Evolutionary conservation across 2,797 vertebrate genomes (phyloP), one percentile per base, ranked within the genome.

Genomic region (Spheniscus humboldti): DNA sequence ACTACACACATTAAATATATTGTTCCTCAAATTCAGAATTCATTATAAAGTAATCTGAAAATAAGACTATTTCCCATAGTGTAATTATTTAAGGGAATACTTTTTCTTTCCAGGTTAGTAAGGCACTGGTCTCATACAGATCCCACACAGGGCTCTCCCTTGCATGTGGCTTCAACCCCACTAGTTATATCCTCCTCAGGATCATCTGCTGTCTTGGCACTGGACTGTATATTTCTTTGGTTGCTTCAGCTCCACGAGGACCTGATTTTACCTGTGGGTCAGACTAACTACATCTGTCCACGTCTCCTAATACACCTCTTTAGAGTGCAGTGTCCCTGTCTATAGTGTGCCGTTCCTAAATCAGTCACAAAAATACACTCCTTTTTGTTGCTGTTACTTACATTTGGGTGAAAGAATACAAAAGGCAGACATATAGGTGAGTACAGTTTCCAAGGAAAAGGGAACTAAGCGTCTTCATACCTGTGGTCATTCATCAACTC

Each of bases 331-430:
- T 9, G 7, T n/a, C 24, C 33, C 48, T 39, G 37, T 10, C 23
- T 33, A 22, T 6, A 18, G 59, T 2, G 2, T 28, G 22, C 23
- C 0, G 0, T 27, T 89, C 71, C 25, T 35, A 69, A n/a, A 27
- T 69, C 48, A 10, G n/a, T 30, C 56, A 47, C 47, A 53, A 30
- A 74, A 53, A 53, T 20, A 37, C 35, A 43, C 3, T 43, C 28
- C 17, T 55, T 68, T 73, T 83, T 33, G 31, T 35, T 50, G 56
- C 23, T 31, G 28, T 52, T 50, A 39, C 16, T 41, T 55, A 28
- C 19, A 39, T 50, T 50, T 30, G 18, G 69, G 71, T 13, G 41
- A 75, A 56, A 50, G 28, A 75, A 50, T 33, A 33, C 7, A 50
- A 68, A 67, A 63, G 12, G 28, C 16, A 22, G 50, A 20, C 28